A percentile compares a stretch with the other conserved stretches of the same genome.
phyloP scores from a whole-genome alignment of 2,888 invertebrate genomes.

The Andrena chrysosceles region DNA sequence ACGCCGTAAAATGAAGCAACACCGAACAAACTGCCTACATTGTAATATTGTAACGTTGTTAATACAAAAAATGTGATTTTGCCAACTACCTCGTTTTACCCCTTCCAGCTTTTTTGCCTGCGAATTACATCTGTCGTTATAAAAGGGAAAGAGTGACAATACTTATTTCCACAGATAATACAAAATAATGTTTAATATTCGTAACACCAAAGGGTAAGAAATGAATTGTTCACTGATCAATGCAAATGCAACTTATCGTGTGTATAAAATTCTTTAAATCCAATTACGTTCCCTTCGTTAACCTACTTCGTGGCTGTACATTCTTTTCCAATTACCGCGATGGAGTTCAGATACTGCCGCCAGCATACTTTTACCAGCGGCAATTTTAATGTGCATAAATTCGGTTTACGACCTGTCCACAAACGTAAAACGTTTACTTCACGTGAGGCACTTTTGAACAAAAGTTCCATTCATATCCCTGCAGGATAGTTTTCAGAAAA shows the following conservation, averaged over 20 bases:
- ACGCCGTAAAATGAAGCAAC: constrained; percentile 32
- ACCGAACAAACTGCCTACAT: constrained; percentile 61
- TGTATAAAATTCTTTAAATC: constrained; percentile 2
- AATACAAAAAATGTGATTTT: constrained; percentile 67
- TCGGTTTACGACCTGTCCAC: constrained; percentile 20
- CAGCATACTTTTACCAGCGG: constrained; percentile 5
- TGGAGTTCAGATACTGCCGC: constrained; percentile 1
- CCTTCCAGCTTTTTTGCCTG: not conserved
- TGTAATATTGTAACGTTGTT: constrained; percentile 71
- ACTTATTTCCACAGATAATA: not conserved
- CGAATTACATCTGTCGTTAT: not conserved
- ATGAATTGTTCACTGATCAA: not conserved
- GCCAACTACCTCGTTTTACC: constrained; percentile 29
- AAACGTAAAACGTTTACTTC: not conserved
- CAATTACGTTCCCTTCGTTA: constrained; percentile 42
- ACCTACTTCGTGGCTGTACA: constrained; percentile 18
- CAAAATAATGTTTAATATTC: not conserved
- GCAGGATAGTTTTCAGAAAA: not conserved
- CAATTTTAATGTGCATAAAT: constrained; percentile 3
- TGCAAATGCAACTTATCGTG: not conserved
- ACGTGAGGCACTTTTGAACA: not conserved
- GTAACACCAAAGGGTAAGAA: not conserved
- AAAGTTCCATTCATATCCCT: not conserved
- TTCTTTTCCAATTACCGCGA: constrained; percentile 19
- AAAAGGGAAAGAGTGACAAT: not conserved